A percentile compares a stretch with the other conserved stretches of the same genome.
phyloP scores from a whole-genome alignment of 2,888 invertebrate genomes.

The Chloromyia formosa region DNA sequence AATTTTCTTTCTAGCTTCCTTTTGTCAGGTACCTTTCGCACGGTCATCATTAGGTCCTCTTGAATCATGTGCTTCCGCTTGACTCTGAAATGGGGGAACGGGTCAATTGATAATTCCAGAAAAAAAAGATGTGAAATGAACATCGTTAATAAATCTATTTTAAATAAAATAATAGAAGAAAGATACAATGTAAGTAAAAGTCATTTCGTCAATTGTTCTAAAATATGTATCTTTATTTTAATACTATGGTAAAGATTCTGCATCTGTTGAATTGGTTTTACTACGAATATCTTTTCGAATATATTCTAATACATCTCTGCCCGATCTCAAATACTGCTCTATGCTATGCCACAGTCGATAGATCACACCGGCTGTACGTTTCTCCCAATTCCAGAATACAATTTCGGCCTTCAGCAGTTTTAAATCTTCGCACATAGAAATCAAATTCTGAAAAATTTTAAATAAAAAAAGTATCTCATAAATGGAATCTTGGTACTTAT shows the following conservation, averaged over 20 bases:
- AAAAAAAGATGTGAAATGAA: too few relatives aligned
- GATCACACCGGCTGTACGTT: slow-evolving; percentile 58
- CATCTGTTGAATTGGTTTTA: slow-evolving; percentile 3
- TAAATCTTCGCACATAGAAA: slow-evolving; percentile 67
- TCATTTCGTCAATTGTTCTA: not conserved
- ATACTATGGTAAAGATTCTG: slow-evolving; percentile 29
- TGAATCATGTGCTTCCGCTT: too few relatives aligned
- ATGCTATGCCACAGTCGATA: slow-evolving; percentile 15
- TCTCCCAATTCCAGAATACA: slow-evolving; percentile 66
- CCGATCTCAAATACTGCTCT: slow-evolving; percentile 14
- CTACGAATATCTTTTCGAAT: slow-evolving; percentile 25
- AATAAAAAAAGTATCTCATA: not conserved
- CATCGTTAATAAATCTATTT: too few relatives aligned
- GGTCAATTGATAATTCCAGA: too few relatives aligned
- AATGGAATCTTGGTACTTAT: too few relatives aligned
- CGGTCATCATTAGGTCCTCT: too few relatives aligned
- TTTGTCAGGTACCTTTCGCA: too few relatives aligned
- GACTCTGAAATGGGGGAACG: too few relatives aligned
- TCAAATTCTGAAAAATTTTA: slow-evolving; percentile 68
- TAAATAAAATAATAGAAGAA: too few relatives aligned
- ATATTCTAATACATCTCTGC: slow-evolving; percentile 8
- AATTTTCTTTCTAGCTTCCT: too few relatives aligned
- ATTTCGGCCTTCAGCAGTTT: slow-evolving; percentile 65
- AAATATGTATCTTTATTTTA: not conserved
- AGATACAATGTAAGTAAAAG: too few relatives aligned